A percentile compares a stretch with the other conserved stretches of the same genome.
Evolutionary conservation across 2,113 vertebrate genomes (phyloP).

Genomic region (Stigmatopora nigra): DNA sequence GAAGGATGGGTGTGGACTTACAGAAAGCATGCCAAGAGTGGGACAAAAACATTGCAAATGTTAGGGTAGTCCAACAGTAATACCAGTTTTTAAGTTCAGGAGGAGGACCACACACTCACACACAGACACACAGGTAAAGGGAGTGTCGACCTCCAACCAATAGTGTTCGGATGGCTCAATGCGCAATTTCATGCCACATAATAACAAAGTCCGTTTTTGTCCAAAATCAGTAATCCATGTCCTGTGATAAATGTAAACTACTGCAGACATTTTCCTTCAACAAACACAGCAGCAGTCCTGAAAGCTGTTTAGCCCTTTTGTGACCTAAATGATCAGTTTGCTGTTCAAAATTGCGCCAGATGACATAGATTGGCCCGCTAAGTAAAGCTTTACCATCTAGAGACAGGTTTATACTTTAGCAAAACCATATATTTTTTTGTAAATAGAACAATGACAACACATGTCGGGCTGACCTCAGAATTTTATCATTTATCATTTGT

Average conservation of each 20-base stretch:
- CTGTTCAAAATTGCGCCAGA: constrained; percentile 29
- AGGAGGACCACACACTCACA: constrained; percentile 52
- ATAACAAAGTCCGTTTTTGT: constrained; percentile 31
- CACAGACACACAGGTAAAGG: constrained; percentile 56
- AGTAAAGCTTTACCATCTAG: constrained; percentile 35
- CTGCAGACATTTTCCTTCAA: constrained; percentile 23
- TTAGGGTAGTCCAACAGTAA: constrained; percentile 40
- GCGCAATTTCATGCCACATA: constrained; percentile 37
- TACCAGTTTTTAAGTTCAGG: constrained; percentile 13
- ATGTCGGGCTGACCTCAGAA: constrained; percentile 34
- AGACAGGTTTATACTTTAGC: constrained; percentile 37
- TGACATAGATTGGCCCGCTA: constrained; percentile 26
- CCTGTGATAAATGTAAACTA: constrained; percentile 20
- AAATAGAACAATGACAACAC: constrained; percentile 39
- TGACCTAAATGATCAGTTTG: constrained; percentile 37
- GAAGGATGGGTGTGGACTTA: constrained; percentile 39
- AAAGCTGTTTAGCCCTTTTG: constrained; percentile 62
- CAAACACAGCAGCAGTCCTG: constrained; percentile 52
- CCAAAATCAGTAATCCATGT: constrained; percentile 20
- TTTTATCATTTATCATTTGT: constrained; percentile 47
- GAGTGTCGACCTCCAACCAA: constrained; percentile 45
- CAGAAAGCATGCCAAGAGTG: constrained; percentile 52
- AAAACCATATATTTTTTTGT: constrained; percentile 37
- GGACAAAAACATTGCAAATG: constrained; percentile 17
- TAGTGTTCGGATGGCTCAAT: constrained; percentile 50